Evolutionary conservation across 2,113 vertebrate species (phyloP), one percentile per base, ranked within the genome.

Genomic region (Alaudala cheleensis): DNA sequence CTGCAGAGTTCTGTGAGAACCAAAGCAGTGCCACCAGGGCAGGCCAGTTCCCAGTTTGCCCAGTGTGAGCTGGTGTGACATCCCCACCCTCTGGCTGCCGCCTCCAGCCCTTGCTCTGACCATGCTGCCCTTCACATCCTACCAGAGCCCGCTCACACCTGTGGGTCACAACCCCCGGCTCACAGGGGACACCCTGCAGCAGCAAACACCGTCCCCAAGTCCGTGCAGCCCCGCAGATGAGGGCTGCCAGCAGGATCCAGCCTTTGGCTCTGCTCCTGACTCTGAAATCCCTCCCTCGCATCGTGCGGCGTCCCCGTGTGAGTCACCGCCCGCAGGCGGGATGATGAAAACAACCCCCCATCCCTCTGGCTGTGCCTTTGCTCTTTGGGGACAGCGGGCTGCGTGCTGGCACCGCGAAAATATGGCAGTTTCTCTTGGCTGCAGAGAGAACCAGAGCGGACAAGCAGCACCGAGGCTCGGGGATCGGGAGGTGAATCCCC

Each of bases 341-440:
- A 45, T 15, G 93, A 61, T 53, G 81, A 85, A 90, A 95, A 54
- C 71, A 64, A 88, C 25, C 50, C 70, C 39, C 31, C 78, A 71
- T 72, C 74, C 81, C 86, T 56, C 87, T 80, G 87, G 81, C 13
- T 3, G 62, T 2, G 84, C 61, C 81, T 85, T 31, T 49, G 66
- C 5, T 6, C 90, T 61, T 90, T 73, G 82, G 65, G 90, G 93
- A 61, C 81, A 45, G 84, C 0, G 0, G 37, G 14, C 3, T n/a
- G 37, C 22, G 8, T 90, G 66, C 74, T 93, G 90, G 94, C 96
- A 94, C 88, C 74, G 21, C 0, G 0, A 56, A 95, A 94, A 69
- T 58, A 94, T 73, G 88, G 23, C 9, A 49, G 10, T 21, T 67
- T 17, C 65, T 57, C 49, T 65, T 47, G 81, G 84, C 81, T 92